phyloP scores from a whole-genome alignment of 2,113 vertebrate species.

The Mesembrinibis cayennensis region DNA sequence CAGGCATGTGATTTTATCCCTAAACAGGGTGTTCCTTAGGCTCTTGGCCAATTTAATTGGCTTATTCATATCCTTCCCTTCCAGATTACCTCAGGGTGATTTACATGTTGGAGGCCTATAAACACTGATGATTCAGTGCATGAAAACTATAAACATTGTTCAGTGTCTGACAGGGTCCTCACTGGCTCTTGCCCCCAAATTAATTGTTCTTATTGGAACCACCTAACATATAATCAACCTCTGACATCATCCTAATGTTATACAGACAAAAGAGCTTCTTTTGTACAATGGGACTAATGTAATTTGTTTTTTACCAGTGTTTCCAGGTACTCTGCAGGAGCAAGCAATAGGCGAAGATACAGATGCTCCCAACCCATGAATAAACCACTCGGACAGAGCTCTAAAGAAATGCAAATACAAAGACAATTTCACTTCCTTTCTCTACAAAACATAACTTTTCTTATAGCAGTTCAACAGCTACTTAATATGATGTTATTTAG shows the following conservation, averaged over 20 bases:
- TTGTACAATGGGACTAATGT: background rate
- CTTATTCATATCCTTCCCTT: slow-evolving; percentile 72
- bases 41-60: slow-evolving; percentile 64
- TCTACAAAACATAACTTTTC: background rate
- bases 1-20: slow-evolving; percentile 57
- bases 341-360: background rate
- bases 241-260: slow-evolving; percentile 30
- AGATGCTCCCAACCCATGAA: background rate
- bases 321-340: background rate
- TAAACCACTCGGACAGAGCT: background rate
- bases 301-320: background rate
- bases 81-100: slow-evolving; percentile 69
- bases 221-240: slow-evolving; percentile 1
- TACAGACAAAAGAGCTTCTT: background rate
- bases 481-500: background rate
- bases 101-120: slow-evolving; percentile 61
- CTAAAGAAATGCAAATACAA: slow-evolving; percentile 8
- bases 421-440: background rate
- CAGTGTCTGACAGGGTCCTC: slow-evolving; percentile 27
- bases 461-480: background rate
- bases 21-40: slow-evolving; percentile 71
- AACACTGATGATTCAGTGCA: slow-evolving; percentile 61
- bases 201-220: slow-evolving; percentile 44
- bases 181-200: slow-evolving; percentile 28
- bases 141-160: slow-evolving; percentile 55